Evolutionary conservation across 2,888 invertebrate species (phyloP).

Genomic region (Monochamus alternatus): DNA sequence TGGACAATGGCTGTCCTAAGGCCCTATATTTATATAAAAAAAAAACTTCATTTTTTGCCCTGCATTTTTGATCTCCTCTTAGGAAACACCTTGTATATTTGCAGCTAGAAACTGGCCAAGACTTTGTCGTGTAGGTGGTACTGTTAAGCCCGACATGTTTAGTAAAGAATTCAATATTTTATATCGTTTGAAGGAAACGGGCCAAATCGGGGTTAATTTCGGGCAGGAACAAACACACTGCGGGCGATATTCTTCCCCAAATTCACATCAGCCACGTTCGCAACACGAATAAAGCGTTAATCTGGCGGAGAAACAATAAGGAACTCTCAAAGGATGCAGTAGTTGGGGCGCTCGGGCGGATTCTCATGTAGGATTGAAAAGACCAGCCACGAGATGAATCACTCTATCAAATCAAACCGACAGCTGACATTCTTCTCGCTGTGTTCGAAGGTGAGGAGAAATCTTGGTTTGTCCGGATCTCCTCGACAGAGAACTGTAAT

Average conservation of each 20-base stretch:
- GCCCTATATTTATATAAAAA: too few relatives aligned
- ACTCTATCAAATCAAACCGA: slow-evolving; percentile 54
- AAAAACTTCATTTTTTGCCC: too few relatives aligned
- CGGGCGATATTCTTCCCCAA: not conserved
- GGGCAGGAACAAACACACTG: not conserved
- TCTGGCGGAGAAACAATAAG: slow-evolving; percentile 34
- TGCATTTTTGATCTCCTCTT: too few relatives aligned
- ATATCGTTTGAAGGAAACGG: not conserved
- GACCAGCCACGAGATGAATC: slow-evolving; percentile 53
- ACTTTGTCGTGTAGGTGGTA: too few relatives aligned
- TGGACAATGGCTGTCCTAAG: too few relatives aligned
- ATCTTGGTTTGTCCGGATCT: slow-evolving; percentile 27
- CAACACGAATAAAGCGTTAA: slow-evolving; percentile 31
- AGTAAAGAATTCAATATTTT: too few relatives aligned
- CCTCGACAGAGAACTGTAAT: slow-evolving; percentile 12
- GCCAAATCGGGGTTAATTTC: not conserved
- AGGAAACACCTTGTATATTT: too few relatives aligned
- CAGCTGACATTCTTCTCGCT: slow-evolving; percentile 45
- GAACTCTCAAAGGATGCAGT: slow-evolving; percentile 25
- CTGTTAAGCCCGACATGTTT: too few relatives aligned
- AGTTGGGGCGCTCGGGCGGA: slow-evolving; percentile 43
- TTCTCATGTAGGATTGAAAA: slow-evolving; percentile 41
- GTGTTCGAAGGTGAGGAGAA: slow-evolving; percentile 29
- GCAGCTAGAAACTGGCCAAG: too few relatives aligned
- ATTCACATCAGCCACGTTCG: not conserved